Base-by-base conservation (phyloP, 1,140 invertebrate genomes). In the Lepeophtheirus salmonis region DNA sequence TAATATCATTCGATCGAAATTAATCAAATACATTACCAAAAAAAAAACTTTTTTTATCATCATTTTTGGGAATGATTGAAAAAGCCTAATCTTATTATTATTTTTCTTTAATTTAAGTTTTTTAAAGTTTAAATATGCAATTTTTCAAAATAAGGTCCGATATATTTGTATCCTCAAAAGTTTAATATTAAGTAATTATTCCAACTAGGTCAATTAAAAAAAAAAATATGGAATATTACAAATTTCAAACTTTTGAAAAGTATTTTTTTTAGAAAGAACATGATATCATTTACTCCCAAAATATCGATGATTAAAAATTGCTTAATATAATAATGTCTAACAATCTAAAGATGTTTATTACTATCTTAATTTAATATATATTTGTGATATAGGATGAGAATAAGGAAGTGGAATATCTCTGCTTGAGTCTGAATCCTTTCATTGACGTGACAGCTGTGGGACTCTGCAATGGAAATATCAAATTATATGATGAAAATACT, bases 401-500 rank as follows among this genome's bases (percentile, higher is more conserved):
- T 22, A 54, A 59, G 16, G 22, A 1, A 20, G 57, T 14, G 3
- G 57, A 59, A 59, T 21, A 41, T 13, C 41, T 59, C 12, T 50
- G 57, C 22, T 18, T 59, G 12, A 59, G 57, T 23, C 50, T 50
- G 17, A 59, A 59, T 17, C 57, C 57, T 14, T 21, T 50, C 18
- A 41, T 41, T 16, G 30, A 59, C 23, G 18, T 59, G 13, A 41
- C 50, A 18, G 48, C 23, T 12, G 57, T 59, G 3, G 57, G 57
- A 23, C 16, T 41, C 10, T 18, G 20, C 14, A 59, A 59, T 41
- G 57, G 57, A 17, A 16, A 59, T 20, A 59, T 59, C 2, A 58
- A 61, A 16, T 24, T 61, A 16, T 58, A 60, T 16, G 60, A 55
- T 14, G 26, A 60, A 60, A 18, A 57, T 16, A 58, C 60, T 12